A percentile compares a stretch with the other conserved stretches of the same genome.
Evolutionary conservation across 2,113 vertebrate species (phyloP).

Genomic region (Ictalurus furcatus): DNA sequence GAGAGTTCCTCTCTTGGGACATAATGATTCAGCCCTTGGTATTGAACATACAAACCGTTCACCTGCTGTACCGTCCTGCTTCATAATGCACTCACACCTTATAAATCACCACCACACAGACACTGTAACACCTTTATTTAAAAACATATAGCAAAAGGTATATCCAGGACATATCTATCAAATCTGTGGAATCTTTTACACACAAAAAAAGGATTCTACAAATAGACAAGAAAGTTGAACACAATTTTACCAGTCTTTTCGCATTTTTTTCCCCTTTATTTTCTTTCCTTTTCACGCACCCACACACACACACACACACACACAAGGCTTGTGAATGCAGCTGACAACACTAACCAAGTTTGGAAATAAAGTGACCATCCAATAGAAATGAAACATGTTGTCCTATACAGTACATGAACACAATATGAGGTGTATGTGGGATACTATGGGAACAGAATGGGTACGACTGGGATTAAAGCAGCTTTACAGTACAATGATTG

Average conservation of each 20-base stretch:
- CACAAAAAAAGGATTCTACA: background rate
- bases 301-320: too few relatives aligned
- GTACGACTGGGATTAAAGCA: background rate
- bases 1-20: conserved; percentile 35
- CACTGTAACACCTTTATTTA: background rate
- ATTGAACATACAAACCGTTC: conserved; percentile 1
- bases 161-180: background rate
- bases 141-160: background rate
- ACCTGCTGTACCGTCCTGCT: conserved; percentile 28
- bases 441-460: background rate
- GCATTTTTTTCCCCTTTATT: background rate
- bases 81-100: conserved; percentile 19
- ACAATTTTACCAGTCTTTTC: background rate
- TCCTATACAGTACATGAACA: background rate
- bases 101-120: background rate
- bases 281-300: background rate
- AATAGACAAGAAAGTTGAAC: background rate
- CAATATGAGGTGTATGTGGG: background rate
- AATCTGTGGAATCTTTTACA: background rate
- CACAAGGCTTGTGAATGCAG: background rate
- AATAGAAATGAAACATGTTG: background rate
- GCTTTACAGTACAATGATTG: background rate
- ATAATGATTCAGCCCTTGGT: conserved; percentile 23
- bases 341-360: background rate
- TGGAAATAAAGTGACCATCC: background rate